phyloP scores from a whole-genome alignment of 2,797 vertebrate genomes.

The Simalia tracyae region DNA sequence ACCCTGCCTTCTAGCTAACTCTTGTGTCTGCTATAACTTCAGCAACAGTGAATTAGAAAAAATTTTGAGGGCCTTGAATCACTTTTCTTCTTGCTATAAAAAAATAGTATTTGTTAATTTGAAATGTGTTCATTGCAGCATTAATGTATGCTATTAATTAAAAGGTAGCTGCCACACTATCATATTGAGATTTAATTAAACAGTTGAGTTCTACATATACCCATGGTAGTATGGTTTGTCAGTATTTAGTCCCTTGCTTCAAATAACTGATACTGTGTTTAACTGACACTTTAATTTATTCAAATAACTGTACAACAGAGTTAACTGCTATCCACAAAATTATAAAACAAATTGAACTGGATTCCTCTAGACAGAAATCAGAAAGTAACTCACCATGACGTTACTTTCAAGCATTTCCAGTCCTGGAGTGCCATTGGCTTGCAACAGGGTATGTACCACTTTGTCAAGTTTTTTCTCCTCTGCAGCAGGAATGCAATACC shows the following conservation, averaged over 20 bases:
- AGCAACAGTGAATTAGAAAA: not conserved
- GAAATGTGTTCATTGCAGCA: not conserved
- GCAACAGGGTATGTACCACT: slow-evolving; percentile 98
- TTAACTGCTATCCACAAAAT: not conserved
- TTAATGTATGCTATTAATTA: slow-evolving; percentile 23
- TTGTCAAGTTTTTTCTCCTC: slow-evolving; percentile 98
- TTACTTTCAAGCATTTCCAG: slow-evolving; percentile 99
- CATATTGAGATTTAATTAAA: slow-evolving; percentile 20
- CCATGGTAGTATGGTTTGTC: not conserved
- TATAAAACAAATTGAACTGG: not conserved
- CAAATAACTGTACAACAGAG: slow-evolving; percentile 20
- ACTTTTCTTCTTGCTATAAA: not conserved
- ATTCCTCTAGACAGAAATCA: not conserved
- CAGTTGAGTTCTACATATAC: not conserved
- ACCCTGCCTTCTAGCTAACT: too few relatives aligned
- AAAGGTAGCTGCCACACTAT: not conserved
- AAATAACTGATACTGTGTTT: slow-evolving; percentile 17
- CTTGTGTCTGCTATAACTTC: too few relatives aligned
- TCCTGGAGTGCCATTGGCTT: slow-evolving; percentile 98
- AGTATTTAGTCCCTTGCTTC: not conserved
- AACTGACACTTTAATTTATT: not conserved
- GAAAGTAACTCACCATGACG: slow-evolving; percentile 84
- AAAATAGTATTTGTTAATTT: not conserved
- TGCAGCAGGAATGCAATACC: slow-evolving; percentile 99
- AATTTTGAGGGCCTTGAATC: not conserved